phyloP scores from a whole-genome alignment of 2,888 invertebrate genomes.

The Pachydiplax longipennis region DNA sequence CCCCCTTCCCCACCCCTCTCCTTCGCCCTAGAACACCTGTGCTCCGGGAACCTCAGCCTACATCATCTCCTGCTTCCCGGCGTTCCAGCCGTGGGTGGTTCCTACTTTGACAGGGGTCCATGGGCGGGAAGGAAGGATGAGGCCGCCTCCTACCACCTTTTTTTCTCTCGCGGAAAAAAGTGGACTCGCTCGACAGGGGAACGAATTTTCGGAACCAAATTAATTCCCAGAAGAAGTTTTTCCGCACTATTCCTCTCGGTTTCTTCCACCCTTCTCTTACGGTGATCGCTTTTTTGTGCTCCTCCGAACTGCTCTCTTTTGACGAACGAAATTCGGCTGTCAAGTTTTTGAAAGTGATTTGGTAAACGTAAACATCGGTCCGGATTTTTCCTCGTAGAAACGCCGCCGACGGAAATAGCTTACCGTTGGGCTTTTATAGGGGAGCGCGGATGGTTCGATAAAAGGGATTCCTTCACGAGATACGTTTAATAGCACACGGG shows the following conservation, averaged over 20 bases:
- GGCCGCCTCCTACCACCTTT: background rate
- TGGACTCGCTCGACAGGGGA: constrained; percentile 25
- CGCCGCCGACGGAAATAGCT: background rate
- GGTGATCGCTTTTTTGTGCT: background rate
- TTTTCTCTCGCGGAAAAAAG: background rate
- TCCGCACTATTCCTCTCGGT: background rate
- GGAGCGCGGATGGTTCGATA: background rate
- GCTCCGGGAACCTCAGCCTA: constrained; percentile 8
- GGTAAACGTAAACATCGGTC: background rate
- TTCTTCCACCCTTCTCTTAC: background rate
- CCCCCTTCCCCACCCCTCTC: background rate
- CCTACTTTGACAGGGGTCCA: constrained; percentile 43
- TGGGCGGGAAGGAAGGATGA: background rate
- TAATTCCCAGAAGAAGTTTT: constrained; percentile 24
- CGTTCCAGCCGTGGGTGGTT: constrained; percentile 43
- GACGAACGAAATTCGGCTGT: background rate
- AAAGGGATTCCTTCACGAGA: background rate
- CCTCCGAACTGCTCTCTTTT: background rate
- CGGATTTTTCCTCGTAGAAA: background rate
- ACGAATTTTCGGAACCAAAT: constrained; percentile 37
- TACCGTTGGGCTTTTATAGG: background rate
- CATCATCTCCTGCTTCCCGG: background rate
- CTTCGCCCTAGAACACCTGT: constrained; percentile 22
- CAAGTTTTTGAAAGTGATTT: background rate
- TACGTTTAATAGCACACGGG: too few relatives aligned